These are phyloP conservation scores for Prosopocoilus inquinatus DNA, from an alignment of 2,888 invertebrate genomes.

Conservation along the genomic window DNA sequence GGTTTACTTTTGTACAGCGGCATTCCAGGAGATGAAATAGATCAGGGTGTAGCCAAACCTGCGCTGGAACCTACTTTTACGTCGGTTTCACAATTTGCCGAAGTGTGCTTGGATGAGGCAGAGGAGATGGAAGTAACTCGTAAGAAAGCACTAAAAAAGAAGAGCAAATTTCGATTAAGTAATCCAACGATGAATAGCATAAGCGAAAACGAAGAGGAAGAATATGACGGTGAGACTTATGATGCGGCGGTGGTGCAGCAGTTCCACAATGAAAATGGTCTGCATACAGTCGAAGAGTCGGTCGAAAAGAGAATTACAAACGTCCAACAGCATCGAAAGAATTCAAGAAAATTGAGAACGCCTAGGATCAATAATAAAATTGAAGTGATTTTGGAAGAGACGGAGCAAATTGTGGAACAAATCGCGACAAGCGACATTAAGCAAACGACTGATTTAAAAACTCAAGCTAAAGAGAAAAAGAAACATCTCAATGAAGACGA, in stretches of 20 bases:
- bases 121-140: constrained; percentile 33
- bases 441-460: constrained; percentile 12
- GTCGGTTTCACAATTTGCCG: constrained; percentile 55
- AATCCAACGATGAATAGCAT: constrained; percentile 8
- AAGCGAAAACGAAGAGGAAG: constrained; percentile 15
- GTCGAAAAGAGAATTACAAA: no score
- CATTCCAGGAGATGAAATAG: constrained; percentile 58
- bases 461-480: constrained; percentile 47
- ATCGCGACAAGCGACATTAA: constrained; percentile 8
- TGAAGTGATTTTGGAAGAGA: background rate
- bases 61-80: constrained; percentile 45
- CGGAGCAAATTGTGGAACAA: background rate
- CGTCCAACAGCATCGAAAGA: no score
- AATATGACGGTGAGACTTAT: background rate
- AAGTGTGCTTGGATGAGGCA: constrained; percentile 53
- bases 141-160: constrained; percentile 24
- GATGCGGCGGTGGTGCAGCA: background rate
- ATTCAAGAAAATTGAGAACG: background rate
- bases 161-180: constrained; percentile 7
- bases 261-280: background rate
- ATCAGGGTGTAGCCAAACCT: constrained; percentile 48
- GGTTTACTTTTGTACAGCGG: constrained; percentile 35
- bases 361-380: background rate
- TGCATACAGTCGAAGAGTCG: no score
- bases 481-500: constrained; percentile 20